phyloP scores from a whole-genome alignment of 2,888 invertebrate species.

The Agrochola lota region DNA sequence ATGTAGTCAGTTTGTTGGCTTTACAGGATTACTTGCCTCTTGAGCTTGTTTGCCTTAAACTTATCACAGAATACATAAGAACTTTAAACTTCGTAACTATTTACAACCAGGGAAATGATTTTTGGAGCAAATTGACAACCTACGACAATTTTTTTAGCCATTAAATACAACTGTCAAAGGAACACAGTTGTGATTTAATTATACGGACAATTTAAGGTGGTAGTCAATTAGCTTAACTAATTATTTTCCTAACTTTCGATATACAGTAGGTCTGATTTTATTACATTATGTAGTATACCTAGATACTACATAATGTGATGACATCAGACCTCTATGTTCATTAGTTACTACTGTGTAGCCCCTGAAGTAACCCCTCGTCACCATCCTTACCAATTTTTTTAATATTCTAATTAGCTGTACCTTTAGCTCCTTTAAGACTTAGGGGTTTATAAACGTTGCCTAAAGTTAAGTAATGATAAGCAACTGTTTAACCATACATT shows the following conservation, averaged over 20 bases:
- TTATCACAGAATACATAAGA: constrained; percentile 10
- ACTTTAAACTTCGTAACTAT: not conserved
- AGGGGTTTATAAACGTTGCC: not conserved
- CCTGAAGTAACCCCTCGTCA: not conserved
- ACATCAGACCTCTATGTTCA: not conserved
- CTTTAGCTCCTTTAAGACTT: not conserved
- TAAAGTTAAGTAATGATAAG: not conserved
- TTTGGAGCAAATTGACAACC: not conserved
- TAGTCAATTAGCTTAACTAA: not conserved
- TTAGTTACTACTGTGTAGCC: not conserved
- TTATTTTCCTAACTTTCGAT: not conserved
- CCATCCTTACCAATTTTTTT: not conserved
- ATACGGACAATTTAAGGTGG: not conserved
- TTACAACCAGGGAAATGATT: not conserved
- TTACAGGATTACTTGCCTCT: constrained; percentile 1
- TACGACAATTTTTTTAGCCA: not conserved
- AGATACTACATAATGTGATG: not conserved
- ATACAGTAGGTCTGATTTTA: not conserved
- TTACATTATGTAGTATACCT: not conserved
- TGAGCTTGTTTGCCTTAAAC: constrained; percentile 14
- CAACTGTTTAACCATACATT: not conserved
- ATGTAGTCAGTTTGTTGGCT: constrained; percentile 13
- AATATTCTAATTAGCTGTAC: not conserved
- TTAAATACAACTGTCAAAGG: not conserved
- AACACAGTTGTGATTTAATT: not conserved